Evolutionary conservation across 2,797 vertebrate species (phyloP).

Genomic region (Hoplostethus atlanticus): DNA sequence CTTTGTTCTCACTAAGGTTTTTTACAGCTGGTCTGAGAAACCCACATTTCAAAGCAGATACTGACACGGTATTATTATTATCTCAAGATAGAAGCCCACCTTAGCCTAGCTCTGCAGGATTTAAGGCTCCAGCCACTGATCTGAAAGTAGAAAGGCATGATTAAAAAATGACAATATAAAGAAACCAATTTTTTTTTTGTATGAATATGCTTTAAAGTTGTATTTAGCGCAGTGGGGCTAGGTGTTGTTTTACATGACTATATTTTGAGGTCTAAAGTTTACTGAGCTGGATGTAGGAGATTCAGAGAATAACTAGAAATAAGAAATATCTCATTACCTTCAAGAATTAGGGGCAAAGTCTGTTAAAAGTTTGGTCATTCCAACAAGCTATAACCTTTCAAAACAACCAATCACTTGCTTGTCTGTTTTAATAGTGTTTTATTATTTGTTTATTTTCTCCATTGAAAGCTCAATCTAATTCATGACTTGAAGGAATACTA

Average conservation of each 20-base stretch:
- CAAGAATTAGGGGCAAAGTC: neutral
- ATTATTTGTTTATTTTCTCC: slow-evolving; percentile 27
- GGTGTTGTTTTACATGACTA: neutral
- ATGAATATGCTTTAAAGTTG: slow-evolving; percentile 20
- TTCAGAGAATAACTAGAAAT: neutral
- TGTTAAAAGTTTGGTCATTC: too few relatives aligned
- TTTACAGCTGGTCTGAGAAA: slow-evolving; percentile 73
- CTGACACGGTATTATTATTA: neutral
- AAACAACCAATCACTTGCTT: neutral
- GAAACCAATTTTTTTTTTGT: too few relatives aligned
- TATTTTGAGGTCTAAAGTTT: slow-evolving; percentile 29
- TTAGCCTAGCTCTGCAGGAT: slow-evolving; percentile 40
- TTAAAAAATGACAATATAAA: slow-evolving; percentile 8
- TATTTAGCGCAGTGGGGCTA: slow-evolving; percentile 30
- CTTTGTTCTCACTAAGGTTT: slow-evolving; percentile 41
- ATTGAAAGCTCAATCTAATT: slow-evolving; percentile 22
- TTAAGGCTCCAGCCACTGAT: slow-evolving; percentile 13
- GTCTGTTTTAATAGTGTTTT: slow-evolving; percentile 9
- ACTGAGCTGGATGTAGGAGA: slow-evolving; percentile 5
- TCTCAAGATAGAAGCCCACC: slow-evolving; percentile 21
- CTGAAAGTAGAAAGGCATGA: slow-evolving; percentile 28
- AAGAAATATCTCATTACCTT: too few relatives aligned
- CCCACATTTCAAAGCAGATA: slow-evolving; percentile 24
- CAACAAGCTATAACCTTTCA: slow-evolving; percentile 9
- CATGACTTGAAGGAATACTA: slow-evolving; percentile 58